phyloP scores from a whole-genome alignment of 1,140 invertebrate species.

The Zophobas morio region DNA sequence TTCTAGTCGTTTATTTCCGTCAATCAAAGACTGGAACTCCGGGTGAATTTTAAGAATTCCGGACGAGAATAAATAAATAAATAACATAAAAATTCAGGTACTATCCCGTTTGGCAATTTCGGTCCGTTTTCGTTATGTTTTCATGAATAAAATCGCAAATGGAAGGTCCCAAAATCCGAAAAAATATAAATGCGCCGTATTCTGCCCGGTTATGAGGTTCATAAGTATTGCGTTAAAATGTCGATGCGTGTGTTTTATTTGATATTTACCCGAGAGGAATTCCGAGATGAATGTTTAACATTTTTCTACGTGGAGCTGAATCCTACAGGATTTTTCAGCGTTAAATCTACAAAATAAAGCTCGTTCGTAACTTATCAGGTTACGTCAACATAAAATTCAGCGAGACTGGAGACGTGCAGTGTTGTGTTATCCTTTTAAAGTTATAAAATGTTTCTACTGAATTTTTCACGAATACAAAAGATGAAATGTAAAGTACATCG shows the following conservation, averaged over 20 bases:
- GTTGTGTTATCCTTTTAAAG: slow-evolving; percentile 24
- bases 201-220: not conserved
- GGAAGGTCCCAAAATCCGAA: slow-evolving; percentile 18
- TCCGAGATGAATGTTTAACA: slow-evolving; percentile 15
- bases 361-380: slow-evolving; percentile 33
- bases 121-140: slow-evolving; percentile 8
- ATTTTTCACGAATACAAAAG: slow-evolving; percentile 27
- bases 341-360: slow-evolving; percentile 34
- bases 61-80: slow-evolving; percentile 4
- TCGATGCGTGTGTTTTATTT: slow-evolving; percentile 9
- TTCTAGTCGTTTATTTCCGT: not conserved
- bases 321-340: slow-evolving; percentile 21
- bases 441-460: slow-evolving; percentile 32
- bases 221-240: slow-evolving; percentile 28
- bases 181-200: slow-evolving; percentile 14
- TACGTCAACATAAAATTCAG: slow-evolving; percentile 40
- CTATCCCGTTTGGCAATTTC: slow-evolving; percentile 2
- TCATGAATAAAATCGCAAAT: slow-evolving; percentile 20
- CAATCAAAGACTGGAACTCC: not conserved
- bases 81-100: slow-evolving; percentile 24
- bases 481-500: slow-evolving; percentile 35
- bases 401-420: slow-evolving; percentile 14
- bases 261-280: not conserved
- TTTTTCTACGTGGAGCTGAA: slow-evolving; percentile 12
- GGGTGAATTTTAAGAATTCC: not conserved